phyloP scores from a whole-genome alignment of 1,140 invertebrate species.

The Plutomurus gul region DNA sequence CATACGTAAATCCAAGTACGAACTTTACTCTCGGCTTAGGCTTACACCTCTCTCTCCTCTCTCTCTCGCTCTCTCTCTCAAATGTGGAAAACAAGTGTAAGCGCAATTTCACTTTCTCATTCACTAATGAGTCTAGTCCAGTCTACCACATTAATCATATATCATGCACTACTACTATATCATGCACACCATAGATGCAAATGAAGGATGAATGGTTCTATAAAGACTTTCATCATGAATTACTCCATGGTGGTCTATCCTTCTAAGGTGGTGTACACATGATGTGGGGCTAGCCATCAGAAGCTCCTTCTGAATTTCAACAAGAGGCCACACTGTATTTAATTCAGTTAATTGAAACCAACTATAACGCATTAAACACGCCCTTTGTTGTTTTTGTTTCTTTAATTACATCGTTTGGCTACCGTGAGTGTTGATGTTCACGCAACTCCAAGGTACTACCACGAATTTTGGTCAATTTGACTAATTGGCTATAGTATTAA shows the following conservation, averaged over 20 bases:
- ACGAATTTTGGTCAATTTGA: background rate
- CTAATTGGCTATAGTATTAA: background rate
- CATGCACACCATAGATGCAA: background rate
- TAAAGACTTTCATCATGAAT: no score
- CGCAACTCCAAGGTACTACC: background rate
- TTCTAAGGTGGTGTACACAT: background rate
- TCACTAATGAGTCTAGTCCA: constrained; percentile 15
- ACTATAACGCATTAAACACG: no score
- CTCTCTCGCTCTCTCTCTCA: no score
- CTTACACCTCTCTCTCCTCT: background rate
- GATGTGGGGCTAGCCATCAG: no score
- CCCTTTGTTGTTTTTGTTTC: no score
- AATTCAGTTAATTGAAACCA: no score
- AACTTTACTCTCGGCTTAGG: background rate
- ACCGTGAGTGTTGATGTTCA: background rate
- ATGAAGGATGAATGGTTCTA: background rate
- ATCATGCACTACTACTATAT: no score
- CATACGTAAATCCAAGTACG: no score
- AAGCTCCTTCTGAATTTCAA: no score
- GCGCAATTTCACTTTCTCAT: constrained; percentile 13
- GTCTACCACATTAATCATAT: constrained; percentile 5
- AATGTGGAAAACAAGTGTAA: background rate
- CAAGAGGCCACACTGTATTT: no score
- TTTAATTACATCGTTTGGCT: background rate
- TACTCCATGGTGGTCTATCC: background rate